A percentile compares a stretch with the other conserved stretches of the same genome.
These are phyloP conservation scores for Apodemia mormo DNA, from an alignment of 2,888 invertebrate genomes.

Conservation along the genomic window DNA sequence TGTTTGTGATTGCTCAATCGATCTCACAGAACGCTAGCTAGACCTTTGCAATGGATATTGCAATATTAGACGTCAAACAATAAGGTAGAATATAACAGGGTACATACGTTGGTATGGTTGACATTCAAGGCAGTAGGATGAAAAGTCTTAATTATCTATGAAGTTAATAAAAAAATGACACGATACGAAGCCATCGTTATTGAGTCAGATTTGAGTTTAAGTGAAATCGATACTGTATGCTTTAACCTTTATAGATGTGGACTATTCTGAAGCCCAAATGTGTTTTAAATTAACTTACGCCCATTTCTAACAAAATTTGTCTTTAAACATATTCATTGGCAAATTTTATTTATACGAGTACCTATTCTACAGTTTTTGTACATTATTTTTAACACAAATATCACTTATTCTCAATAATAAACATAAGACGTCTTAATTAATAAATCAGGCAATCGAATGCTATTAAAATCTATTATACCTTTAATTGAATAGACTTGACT, in stretches of 20 bases:
- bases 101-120: no score
- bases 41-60: background rate
- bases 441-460: background rate
- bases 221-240: background rate
- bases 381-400: slow-evolving; percentile 4
- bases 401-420: background rate
- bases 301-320: background rate
- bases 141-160: no score
- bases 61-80: background rate
- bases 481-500: no score
- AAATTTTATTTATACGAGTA: slow-evolving; percentile 1
- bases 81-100: no score
- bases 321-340: slow-evolving; percentile 9
- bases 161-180: no score
- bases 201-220: no score
- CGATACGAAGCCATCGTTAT: no score
- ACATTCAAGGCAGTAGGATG: no score
- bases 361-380: slow-evolving; percentile 2
- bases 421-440: background rate
- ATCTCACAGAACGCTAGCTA: background rate
- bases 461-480: no score
- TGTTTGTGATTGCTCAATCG: no score
- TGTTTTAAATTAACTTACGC: background rate
- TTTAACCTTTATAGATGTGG: background rate
- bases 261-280: background rate